These are phyloP conservation scores for Slavum lentiscoides DNA, from an alignment of 2,888 invertebrate genomes.

Conservation along the genomic window DNA sequence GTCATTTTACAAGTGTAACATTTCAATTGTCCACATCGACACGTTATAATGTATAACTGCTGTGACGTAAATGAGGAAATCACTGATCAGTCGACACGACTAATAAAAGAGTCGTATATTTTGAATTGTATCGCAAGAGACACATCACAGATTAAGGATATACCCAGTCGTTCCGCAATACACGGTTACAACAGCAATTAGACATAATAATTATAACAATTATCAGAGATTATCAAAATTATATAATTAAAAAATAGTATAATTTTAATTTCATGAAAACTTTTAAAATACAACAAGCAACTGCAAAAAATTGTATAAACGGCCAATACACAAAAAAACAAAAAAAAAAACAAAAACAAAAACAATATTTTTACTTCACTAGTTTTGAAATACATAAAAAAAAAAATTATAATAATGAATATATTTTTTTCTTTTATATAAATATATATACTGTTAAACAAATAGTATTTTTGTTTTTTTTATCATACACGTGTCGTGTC, in stretches of 20 bases:
- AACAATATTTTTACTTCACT: constrained; percentile 29
- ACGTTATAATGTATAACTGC: too few species aligned
- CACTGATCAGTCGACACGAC: too few species aligned
- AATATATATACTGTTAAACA: not conserved
- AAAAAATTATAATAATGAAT: not conserved
- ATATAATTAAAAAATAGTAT: constrained; percentile 37
- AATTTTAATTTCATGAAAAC: constrained; percentile 41
- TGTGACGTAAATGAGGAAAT: too few species aligned
- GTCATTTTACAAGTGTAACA: too few species aligned
- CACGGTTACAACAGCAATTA: not conserved
- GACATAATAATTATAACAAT: constrained; percentile 6
- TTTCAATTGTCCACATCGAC: too few species aligned
- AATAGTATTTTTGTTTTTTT: not conserved
- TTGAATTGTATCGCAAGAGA: too few species aligned
- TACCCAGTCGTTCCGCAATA: not conserved
- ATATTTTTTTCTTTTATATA: not conserved
- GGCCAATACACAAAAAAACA: constrained; percentile 5
- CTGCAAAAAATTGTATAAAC: constrained; percentile 27
- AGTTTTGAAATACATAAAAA: constrained; percentile 34
- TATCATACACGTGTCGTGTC: not conserved
- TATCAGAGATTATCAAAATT: constrained; percentile 40
- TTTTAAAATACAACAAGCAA: constrained; percentile 45
- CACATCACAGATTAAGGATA: too few species aligned
- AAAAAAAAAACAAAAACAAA: constrained; percentile 3
- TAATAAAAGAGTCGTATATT: too few species aligned